Conservation (phyloP, 2,113 vertebrate species). For the Phalacrocorax carbo region DNA sequence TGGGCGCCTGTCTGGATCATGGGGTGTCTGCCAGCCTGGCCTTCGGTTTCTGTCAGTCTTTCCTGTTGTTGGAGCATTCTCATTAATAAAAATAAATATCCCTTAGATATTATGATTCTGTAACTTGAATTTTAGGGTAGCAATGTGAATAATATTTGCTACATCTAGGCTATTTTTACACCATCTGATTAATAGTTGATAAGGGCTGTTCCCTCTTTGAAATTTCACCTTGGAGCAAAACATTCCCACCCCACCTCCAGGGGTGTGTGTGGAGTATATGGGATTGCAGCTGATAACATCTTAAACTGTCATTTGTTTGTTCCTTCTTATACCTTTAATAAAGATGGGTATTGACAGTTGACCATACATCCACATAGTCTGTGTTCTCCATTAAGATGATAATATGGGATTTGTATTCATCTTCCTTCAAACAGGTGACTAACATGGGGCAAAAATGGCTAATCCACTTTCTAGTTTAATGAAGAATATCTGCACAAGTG, state of each 20-base stretch:
- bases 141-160: background rate
- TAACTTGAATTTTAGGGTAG: background rate
- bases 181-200: background rate
- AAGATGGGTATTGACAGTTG: background rate
- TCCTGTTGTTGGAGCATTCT: background rate
- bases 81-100: background rate
- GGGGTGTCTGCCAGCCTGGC: rapidly evolving
- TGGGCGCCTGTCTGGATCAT: background rate
- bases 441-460: background rate
- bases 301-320: background rate
- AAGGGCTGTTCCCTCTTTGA: background rate
- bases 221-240: background rate
- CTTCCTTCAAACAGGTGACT: background rate
- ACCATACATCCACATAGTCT: background rate
- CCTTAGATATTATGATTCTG: background rate
- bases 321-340: background rate
- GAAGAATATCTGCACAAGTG: background rate
- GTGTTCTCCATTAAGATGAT: background rate
- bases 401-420: background rate
- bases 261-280: rapidly evolving
- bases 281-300: background rate
- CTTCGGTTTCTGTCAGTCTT: background rate
- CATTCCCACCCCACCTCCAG: too few relatives aligned
- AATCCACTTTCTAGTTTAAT: background rate
- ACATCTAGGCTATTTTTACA: background rate